Percentiles rank a stretch among this genome's conserved stretches.
Evolutionary conservation across 2,113 vertebrate genomes (phyloP).

Genomic region (Megalops atlanticus): DNA sequence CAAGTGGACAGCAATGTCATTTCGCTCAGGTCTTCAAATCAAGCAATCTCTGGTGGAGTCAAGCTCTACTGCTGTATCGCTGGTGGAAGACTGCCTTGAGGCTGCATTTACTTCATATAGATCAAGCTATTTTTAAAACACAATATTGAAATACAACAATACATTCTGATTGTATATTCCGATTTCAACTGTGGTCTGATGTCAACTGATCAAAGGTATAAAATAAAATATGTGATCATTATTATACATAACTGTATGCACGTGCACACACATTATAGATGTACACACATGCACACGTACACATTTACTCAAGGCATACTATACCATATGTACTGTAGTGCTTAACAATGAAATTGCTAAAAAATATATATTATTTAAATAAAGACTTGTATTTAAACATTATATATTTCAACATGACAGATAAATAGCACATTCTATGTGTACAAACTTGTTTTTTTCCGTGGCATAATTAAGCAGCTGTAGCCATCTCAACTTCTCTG

Average conservation of each 20-base stretch:
- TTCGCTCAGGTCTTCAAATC: not conserved
- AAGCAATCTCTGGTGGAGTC: not conserved
- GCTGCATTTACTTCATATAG: no score
- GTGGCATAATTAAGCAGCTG: conserved; percentile 24
- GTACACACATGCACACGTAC: not conserved
- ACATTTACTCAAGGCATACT: not conserved
- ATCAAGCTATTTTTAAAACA: no score
- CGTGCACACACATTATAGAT: not conserved
- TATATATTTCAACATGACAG: conserved; percentile 13
- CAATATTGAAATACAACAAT: no score
- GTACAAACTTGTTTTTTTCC: conserved; percentile 2
- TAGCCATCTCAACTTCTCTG: not conserved
- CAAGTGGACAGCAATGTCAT: not conserved
- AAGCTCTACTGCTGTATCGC: not conserved
- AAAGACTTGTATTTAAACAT: conserved; percentile 21
- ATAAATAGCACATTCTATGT: conserved; percentile 27
- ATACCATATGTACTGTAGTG: not conserved
- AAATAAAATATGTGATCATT: not conserved
- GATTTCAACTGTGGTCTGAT: not conserved
- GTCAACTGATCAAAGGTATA: not conserved
- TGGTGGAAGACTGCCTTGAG: no score
- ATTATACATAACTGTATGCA: not conserved
- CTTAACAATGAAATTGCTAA: conserved; percentile 13
- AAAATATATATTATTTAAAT: conserved; percentile 7
- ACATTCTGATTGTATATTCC: no score